Evolutionary conservation across 2,888 invertebrate genomes (phyloP).

Genomic region (Tuberolachnus salignus): DNA sequence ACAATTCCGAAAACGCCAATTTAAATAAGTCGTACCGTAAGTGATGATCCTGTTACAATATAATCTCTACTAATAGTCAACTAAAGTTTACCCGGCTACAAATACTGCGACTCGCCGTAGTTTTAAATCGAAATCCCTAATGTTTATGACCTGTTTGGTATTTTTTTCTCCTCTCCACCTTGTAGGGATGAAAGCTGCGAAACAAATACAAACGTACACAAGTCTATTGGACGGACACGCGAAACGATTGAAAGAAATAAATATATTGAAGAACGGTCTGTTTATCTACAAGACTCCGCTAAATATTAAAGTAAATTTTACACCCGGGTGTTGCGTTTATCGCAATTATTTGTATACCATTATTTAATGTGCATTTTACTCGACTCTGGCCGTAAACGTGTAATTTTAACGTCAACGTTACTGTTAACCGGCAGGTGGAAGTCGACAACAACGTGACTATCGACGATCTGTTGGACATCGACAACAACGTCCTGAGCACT

Average conservation of each 20-base stretch:
- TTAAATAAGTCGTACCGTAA: constrained; percentile 20
- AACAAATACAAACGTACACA: constrained; percentile 5
- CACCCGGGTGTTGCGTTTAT: too few species aligned
- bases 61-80: neutral
- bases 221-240: constrained; percentile 9
- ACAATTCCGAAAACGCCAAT: neutral
- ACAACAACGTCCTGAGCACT: constrained; percentile 81
- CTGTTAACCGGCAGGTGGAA: constrained; percentile 28
- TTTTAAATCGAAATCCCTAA: too few species aligned
- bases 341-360: too few species aligned
- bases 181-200: neutral
- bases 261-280: constrained; percentile 15
- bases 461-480: constrained; percentile 76
- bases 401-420: neutral
- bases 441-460: constrained; percentile 56
- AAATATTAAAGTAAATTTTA: constrained; percentile 27
- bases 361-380: too few species aligned
- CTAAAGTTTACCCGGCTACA: too few species aligned
- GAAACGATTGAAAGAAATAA: constrained; percentile 21
- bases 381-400: neutral
- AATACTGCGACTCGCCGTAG: too few species aligned
- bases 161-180: too few species aligned
- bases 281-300: constrained; percentile 34
- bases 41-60: neutral
- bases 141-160: neutral